Percentiles rank a stretch among this genome's conserved stretches.
Evolutionary conservation across 1,140 invertebrate genomes (phyloP).

Genomic region (Leptinotarsa lineolata): DNA sequence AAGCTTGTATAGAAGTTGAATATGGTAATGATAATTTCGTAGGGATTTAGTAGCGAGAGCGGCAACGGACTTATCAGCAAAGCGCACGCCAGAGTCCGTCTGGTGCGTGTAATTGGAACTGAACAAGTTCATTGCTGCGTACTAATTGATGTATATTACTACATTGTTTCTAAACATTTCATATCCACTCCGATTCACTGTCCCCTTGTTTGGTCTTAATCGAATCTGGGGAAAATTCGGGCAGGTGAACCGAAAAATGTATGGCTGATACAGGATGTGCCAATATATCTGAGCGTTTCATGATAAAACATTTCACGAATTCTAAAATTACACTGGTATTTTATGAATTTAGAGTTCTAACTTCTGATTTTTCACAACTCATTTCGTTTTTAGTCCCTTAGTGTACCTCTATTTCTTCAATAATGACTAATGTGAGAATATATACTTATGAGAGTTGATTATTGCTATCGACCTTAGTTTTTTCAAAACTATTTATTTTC

Average conservation of each 20-base stretch:
- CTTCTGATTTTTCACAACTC: not conserved
- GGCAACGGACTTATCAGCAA: constrained; percentile 48
- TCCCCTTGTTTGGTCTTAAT: constrained; percentile 27
- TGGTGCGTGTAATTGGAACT: constrained; percentile 57
- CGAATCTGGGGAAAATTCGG: constrained; percentile 18
- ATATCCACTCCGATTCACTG: constrained; percentile 27
- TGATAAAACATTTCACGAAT: too few relatives aligned
- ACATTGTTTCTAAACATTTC: constrained; percentile 54
- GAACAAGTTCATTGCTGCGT: constrained; percentile 57
- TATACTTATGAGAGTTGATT: too few relatives aligned
- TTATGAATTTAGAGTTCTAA: not conserved
- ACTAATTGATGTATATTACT: constrained; percentile 57
- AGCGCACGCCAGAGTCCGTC: constrained; percentile 51
- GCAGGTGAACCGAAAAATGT: not conserved
- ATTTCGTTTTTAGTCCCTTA: not conserved
- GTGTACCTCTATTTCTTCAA: too few relatives aligned
- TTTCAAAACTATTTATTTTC: too few relatives aligned
- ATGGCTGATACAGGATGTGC: not conserved
- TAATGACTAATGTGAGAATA: too few relatives aligned
- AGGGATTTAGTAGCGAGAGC: constrained; percentile 25
- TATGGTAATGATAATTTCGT: constrained; percentile 22
- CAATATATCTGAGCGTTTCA: too few relatives aligned
- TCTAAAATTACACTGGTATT: too few relatives aligned
- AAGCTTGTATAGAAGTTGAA: constrained; percentile 16
- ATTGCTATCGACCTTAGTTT: too few relatives aligned